phyloP scores from a whole-genome alignment of 2,797 vertebrate species.

The Aeoliscus strigatus region DNA sequence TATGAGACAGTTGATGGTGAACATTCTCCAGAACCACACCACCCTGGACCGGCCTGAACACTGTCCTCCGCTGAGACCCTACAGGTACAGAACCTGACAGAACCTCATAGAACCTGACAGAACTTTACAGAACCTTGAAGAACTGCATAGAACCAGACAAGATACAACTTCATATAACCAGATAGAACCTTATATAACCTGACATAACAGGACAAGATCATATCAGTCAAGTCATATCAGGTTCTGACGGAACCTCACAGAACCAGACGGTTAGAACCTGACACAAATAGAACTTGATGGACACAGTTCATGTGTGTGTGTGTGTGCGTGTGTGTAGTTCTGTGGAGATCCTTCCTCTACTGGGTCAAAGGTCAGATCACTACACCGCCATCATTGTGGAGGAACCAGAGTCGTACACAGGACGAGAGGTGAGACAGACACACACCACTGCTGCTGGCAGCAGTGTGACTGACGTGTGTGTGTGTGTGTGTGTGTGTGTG shows the following conservation, averaged over 20 bases:
- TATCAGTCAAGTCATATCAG: too few species aligned
- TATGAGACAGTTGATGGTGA: constrained; percentile 78
- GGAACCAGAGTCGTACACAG: constrained; percentile 48
- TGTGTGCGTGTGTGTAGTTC: constrained; percentile 33
- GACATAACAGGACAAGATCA: too few species aligned
- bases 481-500: too few species aligned
- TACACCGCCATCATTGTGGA: constrained; percentile 54
- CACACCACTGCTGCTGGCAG: too few species aligned
- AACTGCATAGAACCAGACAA: too few species aligned
- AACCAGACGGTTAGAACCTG: too few species aligned
- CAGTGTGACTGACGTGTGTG: too few species aligned
- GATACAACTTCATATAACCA: too few species aligned
- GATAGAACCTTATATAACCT: too few species aligned
- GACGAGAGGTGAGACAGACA: constrained; percentile 59
- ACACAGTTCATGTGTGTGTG: neutral
- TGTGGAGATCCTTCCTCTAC: constrained; percentile 49
- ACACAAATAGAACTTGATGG: too few species aligned
- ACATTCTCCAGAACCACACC: constrained; percentile 84
- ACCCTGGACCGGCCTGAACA: constrained; percentile 52
- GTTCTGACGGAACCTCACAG: too few species aligned
- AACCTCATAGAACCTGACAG: neutral
- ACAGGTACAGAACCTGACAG: constrained; percentile 40
- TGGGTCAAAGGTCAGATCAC: constrained; percentile 57
- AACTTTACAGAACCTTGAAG: too few species aligned
- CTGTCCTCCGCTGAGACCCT: constrained; percentile 41